A percentile compares a stretch with the other conserved stretches of the same genome.
Conservation (phyloP, 2,888 invertebrate species). For the Hoplodrina ambigua region DNA sequence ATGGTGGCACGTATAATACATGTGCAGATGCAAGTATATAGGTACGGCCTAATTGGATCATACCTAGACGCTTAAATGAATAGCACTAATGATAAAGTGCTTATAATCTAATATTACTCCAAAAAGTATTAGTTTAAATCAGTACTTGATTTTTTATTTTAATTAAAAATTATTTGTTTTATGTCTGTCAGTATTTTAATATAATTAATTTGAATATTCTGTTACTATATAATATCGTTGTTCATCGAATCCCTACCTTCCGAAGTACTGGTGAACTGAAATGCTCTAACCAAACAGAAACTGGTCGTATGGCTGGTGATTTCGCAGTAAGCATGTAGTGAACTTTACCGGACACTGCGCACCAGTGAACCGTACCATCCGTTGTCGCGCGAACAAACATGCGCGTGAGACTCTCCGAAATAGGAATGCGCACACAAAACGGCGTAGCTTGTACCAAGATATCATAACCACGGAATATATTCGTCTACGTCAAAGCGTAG, state of each 20-base stretch:
- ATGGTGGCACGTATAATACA: not conserved
- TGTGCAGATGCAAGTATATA: not conserved
- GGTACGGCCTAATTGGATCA: conserved; percentile 7
- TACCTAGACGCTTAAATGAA: conserved; percentile 5
- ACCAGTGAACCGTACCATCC: conserved; percentile 77
- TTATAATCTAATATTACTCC: no score
- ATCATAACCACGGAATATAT: conserved; percentile 30
- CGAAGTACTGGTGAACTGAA: conserved; percentile 67
- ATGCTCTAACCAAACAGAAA: conserved; percentile 66
- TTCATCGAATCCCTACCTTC: conserved; percentile 73
- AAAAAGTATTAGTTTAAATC: no score
- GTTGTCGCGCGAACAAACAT: conserved; percentile 78
- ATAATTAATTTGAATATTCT: no score
- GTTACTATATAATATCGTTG: conserved; percentile 7
- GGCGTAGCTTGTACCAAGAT: conserved; percentile 39
- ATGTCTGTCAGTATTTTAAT: not conserved
- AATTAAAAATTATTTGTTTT: not conserved
- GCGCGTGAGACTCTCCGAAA: conserved; percentile 77
- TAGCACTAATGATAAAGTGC: not conserved
- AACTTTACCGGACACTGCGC: conserved; percentile 76
- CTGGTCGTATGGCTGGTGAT: conserved; percentile 69
- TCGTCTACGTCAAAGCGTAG: conserved; percentile 38
- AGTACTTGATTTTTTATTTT: not conserved
- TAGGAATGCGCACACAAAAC: conserved; percentile 68
- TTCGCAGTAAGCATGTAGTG: conserved; percentile 78